A percentile compares a stretch with the other conserved stretches of the same genome.
These are phyloP conservation scores for Muricea muricata DNA, from an alignment of 92 coral and sea anemone genomes.

Conservation along the genomic window DNA sequence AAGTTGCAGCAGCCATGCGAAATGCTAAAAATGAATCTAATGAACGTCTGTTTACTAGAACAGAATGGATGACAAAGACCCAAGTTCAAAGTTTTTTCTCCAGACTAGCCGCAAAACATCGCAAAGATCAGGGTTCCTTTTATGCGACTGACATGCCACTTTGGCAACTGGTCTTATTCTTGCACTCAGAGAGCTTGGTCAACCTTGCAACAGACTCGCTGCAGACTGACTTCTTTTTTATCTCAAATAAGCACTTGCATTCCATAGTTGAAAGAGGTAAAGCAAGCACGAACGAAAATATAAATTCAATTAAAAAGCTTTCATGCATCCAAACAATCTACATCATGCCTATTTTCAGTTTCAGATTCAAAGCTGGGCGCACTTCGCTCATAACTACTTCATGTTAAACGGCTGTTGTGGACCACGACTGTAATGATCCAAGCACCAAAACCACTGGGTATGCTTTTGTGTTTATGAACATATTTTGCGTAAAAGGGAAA, in stretches of 20 bases:
- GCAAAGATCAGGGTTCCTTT: constrained; percentile 26
- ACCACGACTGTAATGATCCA: no score
- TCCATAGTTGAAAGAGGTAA: constrained; percentile 26
- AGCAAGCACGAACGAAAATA: background rate
- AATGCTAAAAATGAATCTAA: constrained; percentile 48
- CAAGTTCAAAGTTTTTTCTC: constrained; percentile 77
- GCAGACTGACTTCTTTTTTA: constrained; percentile 12
- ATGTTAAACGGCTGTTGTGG: no score
- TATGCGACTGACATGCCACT: constrained; percentile 39
- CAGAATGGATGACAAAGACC: constrained; percentile 70
- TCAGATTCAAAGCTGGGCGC: no score
- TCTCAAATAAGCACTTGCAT: constrained; percentile 45
- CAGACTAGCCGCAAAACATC: constrained; percentile 73
- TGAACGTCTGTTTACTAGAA: constrained; percentile 66
- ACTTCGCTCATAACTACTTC: no score
- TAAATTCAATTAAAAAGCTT: no score
- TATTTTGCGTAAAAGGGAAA: no score
- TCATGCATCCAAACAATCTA: no score
- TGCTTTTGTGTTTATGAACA: no score
- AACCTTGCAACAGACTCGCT: constrained; percentile 29
- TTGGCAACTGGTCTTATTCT: constrained; percentile 21
- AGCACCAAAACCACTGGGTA: no score
- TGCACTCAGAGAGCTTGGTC: constrained; percentile 49
- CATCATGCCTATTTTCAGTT: no score
- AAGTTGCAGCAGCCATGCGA: constrained; percentile 70